Evolutionary conservation across 2,797 vertebrate genomes (phyloP).

Genomic region (Astyanax mexicanus): DNA sequence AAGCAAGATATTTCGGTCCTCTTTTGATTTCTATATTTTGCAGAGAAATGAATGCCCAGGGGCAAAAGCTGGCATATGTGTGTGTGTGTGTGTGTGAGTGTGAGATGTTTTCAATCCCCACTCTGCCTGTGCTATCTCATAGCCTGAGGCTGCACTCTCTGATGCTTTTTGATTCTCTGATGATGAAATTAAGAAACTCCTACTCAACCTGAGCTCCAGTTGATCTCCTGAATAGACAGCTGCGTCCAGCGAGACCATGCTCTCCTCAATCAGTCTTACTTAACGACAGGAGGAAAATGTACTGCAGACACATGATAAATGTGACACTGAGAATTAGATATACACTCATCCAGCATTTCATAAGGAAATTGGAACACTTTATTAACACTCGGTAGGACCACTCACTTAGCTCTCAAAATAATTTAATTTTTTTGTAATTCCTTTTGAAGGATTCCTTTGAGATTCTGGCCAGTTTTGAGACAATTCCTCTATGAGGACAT

Average conservation of each 20-base stretch:
- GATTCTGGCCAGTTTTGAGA: no score
- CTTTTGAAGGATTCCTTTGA: no score
- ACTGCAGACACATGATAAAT: background rate
- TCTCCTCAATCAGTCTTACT: conserved; percentile 46
- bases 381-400: no score
- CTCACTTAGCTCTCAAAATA: no score
- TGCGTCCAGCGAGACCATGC: conserved; percentile 17
- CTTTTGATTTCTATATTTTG: conserved; percentile 5
- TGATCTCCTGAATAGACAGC: conserved; percentile 26
- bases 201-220: conserved; percentile 15
- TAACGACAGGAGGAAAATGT: background rate
- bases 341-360: no score
- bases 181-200: conserved; percentile 25
- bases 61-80: conserved; percentile 8
- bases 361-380: no score
- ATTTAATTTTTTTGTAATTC: no score
- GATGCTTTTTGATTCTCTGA: conserved; percentile 26
- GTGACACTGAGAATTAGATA: no score
- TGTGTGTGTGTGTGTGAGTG: background rate
- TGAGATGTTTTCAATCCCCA: conserved; percentile 39
- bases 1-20: background rate
- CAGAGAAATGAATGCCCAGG: background rate
- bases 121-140: conserved; percentile 29
- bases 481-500: no score
- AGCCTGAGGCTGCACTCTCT: conserved; percentile 39